Percentiles rank a stretch among this genome's conserved stretches.
Conservation (phyloP, 2,113 vertebrate species). For the Cathartes aura region DNA sequence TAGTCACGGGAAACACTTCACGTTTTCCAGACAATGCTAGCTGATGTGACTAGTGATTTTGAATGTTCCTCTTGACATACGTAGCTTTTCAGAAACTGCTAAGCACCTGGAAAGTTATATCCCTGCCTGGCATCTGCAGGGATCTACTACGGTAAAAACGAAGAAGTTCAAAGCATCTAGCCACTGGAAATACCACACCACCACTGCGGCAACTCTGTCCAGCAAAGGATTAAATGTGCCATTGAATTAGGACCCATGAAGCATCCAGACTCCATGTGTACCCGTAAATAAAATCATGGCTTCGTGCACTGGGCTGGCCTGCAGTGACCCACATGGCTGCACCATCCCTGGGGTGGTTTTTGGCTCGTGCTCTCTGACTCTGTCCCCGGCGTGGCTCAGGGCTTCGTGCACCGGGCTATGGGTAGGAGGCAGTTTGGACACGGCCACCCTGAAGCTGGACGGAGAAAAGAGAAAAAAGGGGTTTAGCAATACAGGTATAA, state of each 20-base stretch:
- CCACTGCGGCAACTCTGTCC: neutral
- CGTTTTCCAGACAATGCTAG: constrained; percentile 16
- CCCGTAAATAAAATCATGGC: neutral
- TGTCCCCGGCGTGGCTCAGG: neutral
- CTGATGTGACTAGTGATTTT: constrained; percentile 25
- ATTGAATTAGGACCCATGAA: neutral
- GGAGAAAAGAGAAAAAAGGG: neutral
- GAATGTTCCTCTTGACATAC: constrained; percentile 14
- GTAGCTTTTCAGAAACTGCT: neutral
- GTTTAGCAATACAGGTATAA: neutral
- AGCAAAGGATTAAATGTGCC: neutral
- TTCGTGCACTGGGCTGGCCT: neutral
- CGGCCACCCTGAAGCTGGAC: rapidly evolving
- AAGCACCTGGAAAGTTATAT: neutral
- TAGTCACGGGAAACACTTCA: neutral
- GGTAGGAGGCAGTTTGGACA: neutral
- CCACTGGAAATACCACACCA: neutral
- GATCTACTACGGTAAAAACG: neutral
- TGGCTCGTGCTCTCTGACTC: neutral
- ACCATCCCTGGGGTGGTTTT: neutral
- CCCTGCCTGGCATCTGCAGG: neutral
- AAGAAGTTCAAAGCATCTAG: neutral
- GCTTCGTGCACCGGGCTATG: neutral
- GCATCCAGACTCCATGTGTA: neutral
- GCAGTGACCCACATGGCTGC: neutral